Evolutionary conservation across 2,113 vertebrate species (phyloP), one percentile per base, ranked within the genome.

Genomic region (Condylura cristata): DNA sequence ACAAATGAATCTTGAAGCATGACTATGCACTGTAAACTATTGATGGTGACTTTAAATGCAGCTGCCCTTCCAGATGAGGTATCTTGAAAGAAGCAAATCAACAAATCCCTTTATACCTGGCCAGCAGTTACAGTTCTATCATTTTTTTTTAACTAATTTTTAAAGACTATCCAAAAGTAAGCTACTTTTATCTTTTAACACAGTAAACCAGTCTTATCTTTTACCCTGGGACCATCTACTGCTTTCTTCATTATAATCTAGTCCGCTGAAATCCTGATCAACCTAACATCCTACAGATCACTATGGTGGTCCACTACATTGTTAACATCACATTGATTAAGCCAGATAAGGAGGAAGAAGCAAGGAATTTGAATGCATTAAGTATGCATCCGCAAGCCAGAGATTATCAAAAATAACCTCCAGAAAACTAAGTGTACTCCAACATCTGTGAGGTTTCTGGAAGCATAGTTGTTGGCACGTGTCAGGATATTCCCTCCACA

Each of bases 91-190:
- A 66, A 79, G 70, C 39, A 74, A 86, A 76, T 81, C 86, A 89
- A 89, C 51, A 94, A 71, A 76, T 78, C 53, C 39, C 74, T 51
- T 89, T 34, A 11, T 86, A 76, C 11, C 28, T 89, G 34, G 32
- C 37, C 87, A 6, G 13, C 13, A 81, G 17, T 34, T 86, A 83
- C 4, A 75, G 22, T 81, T 88, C 39, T 60, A 4, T 74, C n/a
- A 74, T 68, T 72, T 61, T 84, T 85, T 76, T 80, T 65, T 80
- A 53, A 84, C 17, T 72, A 71, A 88, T 79, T 66, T 89, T 68
- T 79, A 91, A 86, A 22, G 71, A 78, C 37, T 14, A 83, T 46
- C 20, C 53, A 83, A 71, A 93, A 90, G 51, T 8, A 58, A 30
- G 48, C 46, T 71, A n/a, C 51, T 87, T 90, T 82, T 46, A 76